Evolutionary conservation across 2,113 vertebrate species (phyloP), one percentile per base, ranked within the genome.

Genomic region (Phodopus roborovskii): DNA sequence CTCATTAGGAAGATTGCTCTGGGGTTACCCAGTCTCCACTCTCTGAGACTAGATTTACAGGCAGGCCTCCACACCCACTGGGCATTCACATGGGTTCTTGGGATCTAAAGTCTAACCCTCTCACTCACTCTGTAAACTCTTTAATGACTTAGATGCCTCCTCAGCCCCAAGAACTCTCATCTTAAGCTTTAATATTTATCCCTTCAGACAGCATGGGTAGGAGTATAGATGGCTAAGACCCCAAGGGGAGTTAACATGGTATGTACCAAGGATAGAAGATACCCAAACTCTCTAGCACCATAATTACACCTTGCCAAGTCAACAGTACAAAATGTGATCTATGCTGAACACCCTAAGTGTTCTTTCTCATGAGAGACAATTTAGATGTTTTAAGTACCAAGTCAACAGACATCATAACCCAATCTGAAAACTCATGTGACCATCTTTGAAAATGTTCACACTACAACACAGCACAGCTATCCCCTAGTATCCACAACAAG

Each of bases 301-400:
- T 66, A 36, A 94, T 82, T 82, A 91, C 42, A 82, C 68, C 45
- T 30, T 39, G 50, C 53, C 73, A 82, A 94, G 28, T 45, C 58
- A 71, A 66, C 20, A 66, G 56, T 39, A 48, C 48, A 74, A 89
- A 93, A 17, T 13, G 73, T 1, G 16, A 83, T 9, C 62, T 24
- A 50, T 20, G 17, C 50, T 12, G 33, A 20, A 36, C 19, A 73
- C 6, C 45, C 58, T 33, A 24, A 15, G 10, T 45, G 28, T 53
- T 70, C 70, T 77, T 78, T 86, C 48, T 48, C 88, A 82, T 71
- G 33, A 87, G 60, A 77, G 78, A 94, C 26, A 66, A 70, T 50
- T 70, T 53, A 50, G 66, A 56, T 39, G 22, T 58, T 87, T 90
- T 90, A 56, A 92, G n/a, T 83, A 77, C 82, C 68, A 83, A 92